A percentile compares a stretch with the other conserved stretches of the same genome.
Conservation (phyloP, 2,888 invertebrate species). For the Drosophila monieri region DNA sequence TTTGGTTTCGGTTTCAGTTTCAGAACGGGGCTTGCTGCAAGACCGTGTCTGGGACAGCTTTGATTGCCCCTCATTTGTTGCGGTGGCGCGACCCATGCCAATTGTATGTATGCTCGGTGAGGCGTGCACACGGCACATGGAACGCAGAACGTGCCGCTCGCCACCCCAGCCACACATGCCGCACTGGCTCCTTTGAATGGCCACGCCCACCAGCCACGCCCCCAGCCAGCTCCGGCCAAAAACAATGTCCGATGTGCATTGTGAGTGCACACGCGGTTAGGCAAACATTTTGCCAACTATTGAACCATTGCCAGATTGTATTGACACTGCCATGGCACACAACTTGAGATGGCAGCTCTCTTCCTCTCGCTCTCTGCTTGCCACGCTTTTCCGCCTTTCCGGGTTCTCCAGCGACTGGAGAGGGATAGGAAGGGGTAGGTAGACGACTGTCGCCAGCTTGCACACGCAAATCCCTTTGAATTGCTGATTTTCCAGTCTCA, state of each 20-base stretch:
- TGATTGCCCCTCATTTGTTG: constrained; percentile 52
- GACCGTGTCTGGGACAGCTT: constrained; percentile 33
- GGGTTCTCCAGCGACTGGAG: constrained; percentile 24
- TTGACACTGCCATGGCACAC: constrained; percentile 60
- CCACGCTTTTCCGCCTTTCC: constrained; percentile 1
- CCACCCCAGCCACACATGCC: constrained; percentile 4
- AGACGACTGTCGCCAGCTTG: constrained; percentile 58
- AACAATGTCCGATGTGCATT: constrained; percentile 56
- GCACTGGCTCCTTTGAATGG: constrained; percentile 4
- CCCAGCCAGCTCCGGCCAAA: constrained; percentile 17
- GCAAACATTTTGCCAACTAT: constrained; percentile 77
- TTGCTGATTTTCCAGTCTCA: constrained; percentile 58
- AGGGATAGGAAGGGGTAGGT: constrained; percentile 25
- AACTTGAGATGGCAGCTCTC: constrained; percentile 34
- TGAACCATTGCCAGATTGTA: constrained; percentile 75
- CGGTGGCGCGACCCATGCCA: constrained; percentile 40
- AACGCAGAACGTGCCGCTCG: constrained; percentile 15
- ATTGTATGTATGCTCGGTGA: constrained; percentile 43
- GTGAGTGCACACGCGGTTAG: constrained; percentile 68
- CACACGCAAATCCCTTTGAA: constrained; percentile 70
- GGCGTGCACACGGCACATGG: constrained; percentile 63
- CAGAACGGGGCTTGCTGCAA: not conserved
- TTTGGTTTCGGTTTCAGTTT: constrained; percentile 7
- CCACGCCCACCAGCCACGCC: not conserved
- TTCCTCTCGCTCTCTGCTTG: not conserved